Base-by-base conservation (phyloP, 2,888 invertebrate species). In the Norana najaformis region DNA sequence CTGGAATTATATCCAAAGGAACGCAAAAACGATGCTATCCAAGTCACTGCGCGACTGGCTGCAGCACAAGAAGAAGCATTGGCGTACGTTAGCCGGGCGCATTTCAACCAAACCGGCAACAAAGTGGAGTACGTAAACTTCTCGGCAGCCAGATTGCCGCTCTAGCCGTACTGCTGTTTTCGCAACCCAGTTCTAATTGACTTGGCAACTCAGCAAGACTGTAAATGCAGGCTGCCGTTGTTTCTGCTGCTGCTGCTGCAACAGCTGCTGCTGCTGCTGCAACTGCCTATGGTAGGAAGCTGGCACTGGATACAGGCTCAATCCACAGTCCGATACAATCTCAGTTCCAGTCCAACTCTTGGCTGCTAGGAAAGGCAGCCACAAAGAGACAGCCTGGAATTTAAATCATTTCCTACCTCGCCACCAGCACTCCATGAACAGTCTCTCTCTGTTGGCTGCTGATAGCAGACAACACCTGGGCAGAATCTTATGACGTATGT, bases 131-230 rank as follows among this genome's bases (percentile, higher is more conserved):
- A 85, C 3, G 37, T 37, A 85, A 85, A 85, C 85, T 36, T 85
- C 85, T 85, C 85, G 35, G 85, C 85, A 36, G 85, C 85, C 37
- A 35, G 16, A 35, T 85, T 16, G 85, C 85, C 85, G 20, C 85
- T 85, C 36, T 85, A 36, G 85, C 85, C 85, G 35, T 36, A 35
- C 36, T 85, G 85, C 85, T 85, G 85, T 36, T 85, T 85, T 85
- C 85, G 37, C 85, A 85, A 85, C 85, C 85, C 37, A 35, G 37
- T 85, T 85, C 85, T 85, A 85, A 85, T 85, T 85, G 85, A 85
- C 85, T 85, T 85, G 85, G 85, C 85, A 85, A 85, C 85, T 85
- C 85, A 85, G 85, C 85, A 85, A 85, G 85, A 37, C 85, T 37
- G 85, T 85, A 36, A 85, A 85, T 37, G 35, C 37, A 85, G 13